phyloP scores from a whole-genome alignment of 2,888 invertebrate genomes.

The Xestia c-nigrum region DNA sequence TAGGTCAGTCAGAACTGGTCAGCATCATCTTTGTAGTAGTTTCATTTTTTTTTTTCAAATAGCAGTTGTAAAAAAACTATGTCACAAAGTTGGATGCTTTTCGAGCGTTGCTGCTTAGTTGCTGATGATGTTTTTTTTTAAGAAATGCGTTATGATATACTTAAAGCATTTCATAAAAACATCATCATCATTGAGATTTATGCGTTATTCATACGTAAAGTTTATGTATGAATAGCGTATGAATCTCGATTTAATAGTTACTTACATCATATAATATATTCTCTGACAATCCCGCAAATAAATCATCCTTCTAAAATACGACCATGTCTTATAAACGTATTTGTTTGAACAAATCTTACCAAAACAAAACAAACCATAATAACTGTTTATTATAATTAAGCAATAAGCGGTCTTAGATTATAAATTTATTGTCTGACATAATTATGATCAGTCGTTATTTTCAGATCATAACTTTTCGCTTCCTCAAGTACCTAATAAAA shows the following conservation, averaged over 20 bases:
- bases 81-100: background rate
- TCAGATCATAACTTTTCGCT: conserved; percentile 10
- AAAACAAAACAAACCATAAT: conserved; percentile 1
- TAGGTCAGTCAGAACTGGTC: background rate
- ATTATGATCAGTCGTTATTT: conserved; percentile 25
- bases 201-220: too few relatives aligned
- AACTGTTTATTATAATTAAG: conserved; percentile 7
- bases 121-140: background rate
- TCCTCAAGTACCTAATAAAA: conserved; percentile 20
- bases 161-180: too few relatives aligned
- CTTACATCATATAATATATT: background rate
- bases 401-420: background rate
- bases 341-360: background rate
- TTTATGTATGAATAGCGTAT: too few relatives aligned
- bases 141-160: background rate
- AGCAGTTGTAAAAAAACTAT: background rate
- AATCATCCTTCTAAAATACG: background rate
- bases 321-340: background rate
- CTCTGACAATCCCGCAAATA: background rate
- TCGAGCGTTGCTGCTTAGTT: background rate
- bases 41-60: too few relatives aligned
- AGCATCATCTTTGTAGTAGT: background rate
- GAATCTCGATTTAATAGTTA: background rate
- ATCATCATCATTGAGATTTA: too few relatives aligned
- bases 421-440: conserved; percentile 14